A percentile compares a stretch with the other conserved stretches of the same genome.
Conservation (phyloP, 2,888 invertebrate species). For the Microctonus hyperodae region DNA sequence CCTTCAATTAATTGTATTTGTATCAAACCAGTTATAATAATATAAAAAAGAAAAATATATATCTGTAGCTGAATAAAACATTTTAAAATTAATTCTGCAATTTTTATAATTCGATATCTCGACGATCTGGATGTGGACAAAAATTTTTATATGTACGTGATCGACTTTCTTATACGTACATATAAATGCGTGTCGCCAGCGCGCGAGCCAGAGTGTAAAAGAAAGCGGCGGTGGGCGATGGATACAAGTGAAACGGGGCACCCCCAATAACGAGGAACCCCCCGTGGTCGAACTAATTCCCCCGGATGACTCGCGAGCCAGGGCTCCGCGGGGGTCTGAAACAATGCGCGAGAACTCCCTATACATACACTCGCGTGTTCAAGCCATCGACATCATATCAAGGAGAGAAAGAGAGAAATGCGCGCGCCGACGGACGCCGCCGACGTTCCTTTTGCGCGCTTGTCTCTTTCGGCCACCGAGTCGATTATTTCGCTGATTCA, state of each 20-base stretch:
- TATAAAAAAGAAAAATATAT: slow-evolving; percentile 1
- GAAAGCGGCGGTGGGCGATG: slow-evolving; percentile 22
- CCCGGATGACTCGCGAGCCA: slow-evolving; percentile 61
- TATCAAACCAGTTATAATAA: not conserved
- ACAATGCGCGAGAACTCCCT: slow-evolving; percentile 58
- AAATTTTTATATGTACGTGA: slow-evolving; percentile 1
- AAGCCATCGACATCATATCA: slow-evolving; percentile 17
- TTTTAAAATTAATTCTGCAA: slow-evolving; percentile 2
- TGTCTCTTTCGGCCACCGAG: slow-evolving; percentile 25
- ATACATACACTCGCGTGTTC: slow-evolving; percentile 31
- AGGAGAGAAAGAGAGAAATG: slow-evolving; percentile 19
- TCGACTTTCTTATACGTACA: slow-evolving; percentile 32
- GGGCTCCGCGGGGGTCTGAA: slow-evolving; percentile 61
- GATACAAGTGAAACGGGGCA: slow-evolving; percentile 43
- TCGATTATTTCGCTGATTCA: slow-evolving; percentile 43
- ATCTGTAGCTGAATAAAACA: not conserved
- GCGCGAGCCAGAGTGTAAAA: slow-evolving; percentile 30
- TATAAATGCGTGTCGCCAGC: slow-evolving; percentile 54
- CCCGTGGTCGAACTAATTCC: slow-evolving; percentile 62
- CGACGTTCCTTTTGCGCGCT: slow-evolving; percentile 31
- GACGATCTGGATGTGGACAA: not conserved
- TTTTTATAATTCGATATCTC: slow-evolving; percentile 5
- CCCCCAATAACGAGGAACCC: slow-evolving; percentile 60
- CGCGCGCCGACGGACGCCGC: slow-evolving; percentile 28
- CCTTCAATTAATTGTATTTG: not conserved